phyloP scores from a whole-genome alignment of 2,888 invertebrate species.

The Spialia ferax region DNA sequence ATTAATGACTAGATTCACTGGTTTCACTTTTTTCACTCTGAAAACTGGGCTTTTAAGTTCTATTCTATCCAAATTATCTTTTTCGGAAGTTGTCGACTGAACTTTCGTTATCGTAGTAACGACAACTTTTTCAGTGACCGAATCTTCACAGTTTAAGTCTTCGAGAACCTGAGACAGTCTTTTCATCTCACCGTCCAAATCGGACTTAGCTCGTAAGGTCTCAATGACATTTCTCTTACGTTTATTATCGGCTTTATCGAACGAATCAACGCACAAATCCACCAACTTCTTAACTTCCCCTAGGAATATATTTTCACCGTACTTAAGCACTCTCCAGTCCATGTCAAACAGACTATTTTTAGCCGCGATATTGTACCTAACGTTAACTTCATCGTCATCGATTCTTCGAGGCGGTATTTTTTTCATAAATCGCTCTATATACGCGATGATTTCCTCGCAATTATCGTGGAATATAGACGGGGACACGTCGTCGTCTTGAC shows the following conservation, averaged over 20 bases:
- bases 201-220: conserved; percentile 65
- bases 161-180: conserved; percentile 77
- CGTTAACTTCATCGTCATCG: conserved; percentile 69
- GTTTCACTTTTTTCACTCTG: conserved; percentile 73
- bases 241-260: conserved; percentile 62
- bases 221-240: conserved; percentile 62
- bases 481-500: conserved; percentile 87
- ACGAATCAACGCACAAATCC: conserved; percentile 65
- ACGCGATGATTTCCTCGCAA: conserved; percentile 75
- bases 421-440: conserved; percentile 70
- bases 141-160: conserved; percentile 68
- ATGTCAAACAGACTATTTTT: conserved; percentile 76
- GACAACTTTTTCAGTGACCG: conserved; percentile 46
- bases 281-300: conserved; percentile 77
- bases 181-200: conserved; percentile 80
- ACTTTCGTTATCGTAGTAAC: conserved; percentile 53
- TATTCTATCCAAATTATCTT: conserved; percentile 55
- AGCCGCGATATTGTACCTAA: conserved; percentile 72
- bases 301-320: conserved; percentile 80
- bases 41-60: conserved; percentile 72
- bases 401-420: conserved; percentile 54
- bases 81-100: conserved; percentile 49
- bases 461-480: conserved; percentile 79
- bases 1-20: conserved; percentile 61
- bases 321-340: conserved; percentile 82